These are phyloP conservation scores for Callopanchax toddi DNA, from an alignment of 2,113 vertebrate species.

Conservation along the genomic window DNA sequence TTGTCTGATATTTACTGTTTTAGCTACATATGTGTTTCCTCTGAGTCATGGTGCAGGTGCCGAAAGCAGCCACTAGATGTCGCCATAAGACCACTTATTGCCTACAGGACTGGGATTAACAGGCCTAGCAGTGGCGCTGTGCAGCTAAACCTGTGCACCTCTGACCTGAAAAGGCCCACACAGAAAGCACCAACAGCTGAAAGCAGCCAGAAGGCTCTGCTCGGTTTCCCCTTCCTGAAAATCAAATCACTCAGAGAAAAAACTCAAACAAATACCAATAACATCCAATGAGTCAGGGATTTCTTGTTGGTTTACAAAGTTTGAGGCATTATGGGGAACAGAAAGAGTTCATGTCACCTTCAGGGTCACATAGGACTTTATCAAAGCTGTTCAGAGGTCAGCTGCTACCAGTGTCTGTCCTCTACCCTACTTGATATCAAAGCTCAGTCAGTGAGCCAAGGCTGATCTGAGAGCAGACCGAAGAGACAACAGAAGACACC, in stretches of 20 bases:
- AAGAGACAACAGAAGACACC: constrained; percentile 27
- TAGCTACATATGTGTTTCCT: too few species aligned
- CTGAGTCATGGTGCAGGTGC: constrained; percentile 17
- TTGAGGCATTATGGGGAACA: neutral
- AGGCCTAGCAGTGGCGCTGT: constrained; percentile 53
- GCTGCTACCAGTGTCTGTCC: constrained; percentile 46
- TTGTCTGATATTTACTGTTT: neutral
- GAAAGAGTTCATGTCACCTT: constrained; percentile 23
- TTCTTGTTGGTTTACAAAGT: neutral
- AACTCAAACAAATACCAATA: too few species aligned
- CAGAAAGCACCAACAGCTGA: constrained; percentile 66
- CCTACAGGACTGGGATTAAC: constrained; percentile 51
- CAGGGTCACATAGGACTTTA: constrained; percentile 29
- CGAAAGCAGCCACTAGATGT: constrained; percentile 45
- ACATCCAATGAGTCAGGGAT: neutral
- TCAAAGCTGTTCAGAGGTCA: constrained; percentile 57
- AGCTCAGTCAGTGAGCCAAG: constrained; percentile 13
- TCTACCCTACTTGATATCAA: constrained; percentile 16
- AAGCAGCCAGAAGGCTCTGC: constrained; percentile 24
- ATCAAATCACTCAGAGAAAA: constrained; percentile 10
- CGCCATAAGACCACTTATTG: constrained; percentile 41
- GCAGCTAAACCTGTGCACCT: constrained; percentile 49
- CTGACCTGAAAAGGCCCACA: constrained; percentile 44
- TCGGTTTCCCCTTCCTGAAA: constrained; percentile 41
- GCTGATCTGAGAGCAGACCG: constrained; percentile 2